Evolutionary conservation across 2,888 invertebrate genomes (phyloP), one percentile per base, ranked within the genome.

Genomic region (Volucella inflata): DNA sequence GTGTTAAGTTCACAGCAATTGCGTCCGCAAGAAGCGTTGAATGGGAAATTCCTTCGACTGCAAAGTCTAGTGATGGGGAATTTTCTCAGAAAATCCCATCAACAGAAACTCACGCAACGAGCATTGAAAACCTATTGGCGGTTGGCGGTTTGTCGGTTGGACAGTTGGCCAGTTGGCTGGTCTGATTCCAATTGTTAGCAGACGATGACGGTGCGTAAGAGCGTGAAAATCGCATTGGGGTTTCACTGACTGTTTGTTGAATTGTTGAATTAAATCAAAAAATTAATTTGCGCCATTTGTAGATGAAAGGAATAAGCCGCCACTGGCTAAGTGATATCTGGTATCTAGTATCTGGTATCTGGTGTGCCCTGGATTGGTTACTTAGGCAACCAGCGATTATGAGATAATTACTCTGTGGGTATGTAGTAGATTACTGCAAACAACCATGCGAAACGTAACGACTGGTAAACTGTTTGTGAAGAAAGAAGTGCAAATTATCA

Each of bases 201-300:
- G 67, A 67, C 53, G 42, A 30, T 51, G 71, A 44, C 44, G 78
- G 44, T 51, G 67, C 75, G 68, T 76, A 60, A 60, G 57, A 62
- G 76, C 81, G 85, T 72, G 81, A 72, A 77, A 76, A 79, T 67
- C 75, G 74, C 70, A 72, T 70, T 65, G 57, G 70, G 21, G 62
- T 38, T 50, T 51, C 51, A 30, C 16, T 71, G 71, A 64, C 74
- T 80, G 79, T 53, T 76, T 80, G 77, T 77, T 70, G 36, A 81
- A 81, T 81, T 76, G 76, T 81, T 81, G 62, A 77, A 77, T 85
- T 71, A 81, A 85, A 72, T 85, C 80, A 85, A 76, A 77, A 72
- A 81, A 74, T 77, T 77, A 85, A 72, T 81, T 81, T 62, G 80
- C 71, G 46, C 60, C 68, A 60, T 65, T 57, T 38, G 50, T 12